Evolutionary conservation across 1,140 invertebrate species (phyloP).

Genomic region (Stegodyphus dumicola): DNA sequence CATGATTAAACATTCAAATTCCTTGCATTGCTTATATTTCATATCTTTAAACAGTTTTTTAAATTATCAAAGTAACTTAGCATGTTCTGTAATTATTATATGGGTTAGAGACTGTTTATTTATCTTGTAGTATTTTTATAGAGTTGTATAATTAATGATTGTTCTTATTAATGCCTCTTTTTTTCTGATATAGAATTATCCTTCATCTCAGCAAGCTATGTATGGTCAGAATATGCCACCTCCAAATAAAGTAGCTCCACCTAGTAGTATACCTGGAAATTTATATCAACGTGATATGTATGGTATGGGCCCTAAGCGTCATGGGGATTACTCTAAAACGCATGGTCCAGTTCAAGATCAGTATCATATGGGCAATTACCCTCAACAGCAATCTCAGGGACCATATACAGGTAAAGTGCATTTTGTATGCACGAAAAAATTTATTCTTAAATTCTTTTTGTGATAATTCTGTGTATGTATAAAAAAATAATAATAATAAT

Average conservation of each 20-base stretch:
- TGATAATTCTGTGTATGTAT: not conserved
- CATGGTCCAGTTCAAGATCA: conserved; percentile 59
- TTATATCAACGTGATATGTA: conserved; percentile 70
- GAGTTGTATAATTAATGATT: no score
- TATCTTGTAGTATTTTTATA: no score
- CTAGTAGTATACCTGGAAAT: conserved; percentile 65
- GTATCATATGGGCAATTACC: conserved; percentile 57
- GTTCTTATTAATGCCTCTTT: not conserved
- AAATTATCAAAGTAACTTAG: no score
- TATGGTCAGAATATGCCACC: conserved; percentile 48
- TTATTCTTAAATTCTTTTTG: not conserved
- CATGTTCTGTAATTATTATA: no score
- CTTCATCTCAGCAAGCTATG: conserved; percentile 51
- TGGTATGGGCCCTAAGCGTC: conserved; percentile 65
- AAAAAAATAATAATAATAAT: no score
- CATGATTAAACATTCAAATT: no score
- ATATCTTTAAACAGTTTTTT: no score
- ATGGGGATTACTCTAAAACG: conserved; percentile 65
- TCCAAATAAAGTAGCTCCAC: conserved; percentile 58
- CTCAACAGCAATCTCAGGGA: conserved; percentile 53
- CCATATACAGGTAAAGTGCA: conserved; percentile 27
- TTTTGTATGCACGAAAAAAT: not conserved
- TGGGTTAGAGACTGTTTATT: no score
- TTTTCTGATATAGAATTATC: conserved; percentile 44
- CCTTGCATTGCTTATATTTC: no score